Evolutionary conservation across 2,113 vertebrate species (phyloP).

Genomic region (Oryzias javanicus): DNA sequence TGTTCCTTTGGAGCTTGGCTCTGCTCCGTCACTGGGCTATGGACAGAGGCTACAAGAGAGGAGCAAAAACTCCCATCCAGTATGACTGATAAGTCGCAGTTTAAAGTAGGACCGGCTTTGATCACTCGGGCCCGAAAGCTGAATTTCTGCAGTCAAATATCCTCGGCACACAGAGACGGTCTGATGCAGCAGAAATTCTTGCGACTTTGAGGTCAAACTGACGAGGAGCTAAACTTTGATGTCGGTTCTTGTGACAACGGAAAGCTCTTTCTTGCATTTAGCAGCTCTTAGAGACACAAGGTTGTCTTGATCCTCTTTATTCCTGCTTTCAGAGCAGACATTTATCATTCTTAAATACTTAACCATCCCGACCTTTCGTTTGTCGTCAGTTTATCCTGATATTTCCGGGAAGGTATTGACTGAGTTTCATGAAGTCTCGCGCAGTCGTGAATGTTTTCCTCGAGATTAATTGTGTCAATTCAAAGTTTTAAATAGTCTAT

Average conservation of each 20-base stretch:
- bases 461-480: background rate
- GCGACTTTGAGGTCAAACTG: background rate
- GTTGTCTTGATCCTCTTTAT: background rate
- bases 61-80: constrained; percentile 16
- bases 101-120: constrained; percentile 29
- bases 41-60: constrained; percentile 2
- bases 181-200: constrained; percentile 7
- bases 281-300: background rate
- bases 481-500: too few relatives aligned
- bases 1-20: background rate
- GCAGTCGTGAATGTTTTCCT: background rate
- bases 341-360: background rate
- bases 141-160: constrained; percentile 5
- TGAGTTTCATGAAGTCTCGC: background rate
- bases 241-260: constrained; percentile 1
- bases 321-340: background rate
- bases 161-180: background rate
- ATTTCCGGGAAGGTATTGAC: background rate
- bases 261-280: constrained; percentile 3
- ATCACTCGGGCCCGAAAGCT: constrained; percentile 26
- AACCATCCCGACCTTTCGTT: background rate
- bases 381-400: background rate
- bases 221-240: background rate
- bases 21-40: constrained; percentile 3
- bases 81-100: constrained; percentile 35